A percentile compares a stretch with the other conserved stretches of the same genome.
Conservation (phyloP, 2,888 invertebrate species). For the Aspidiotus rigidus region DNA sequence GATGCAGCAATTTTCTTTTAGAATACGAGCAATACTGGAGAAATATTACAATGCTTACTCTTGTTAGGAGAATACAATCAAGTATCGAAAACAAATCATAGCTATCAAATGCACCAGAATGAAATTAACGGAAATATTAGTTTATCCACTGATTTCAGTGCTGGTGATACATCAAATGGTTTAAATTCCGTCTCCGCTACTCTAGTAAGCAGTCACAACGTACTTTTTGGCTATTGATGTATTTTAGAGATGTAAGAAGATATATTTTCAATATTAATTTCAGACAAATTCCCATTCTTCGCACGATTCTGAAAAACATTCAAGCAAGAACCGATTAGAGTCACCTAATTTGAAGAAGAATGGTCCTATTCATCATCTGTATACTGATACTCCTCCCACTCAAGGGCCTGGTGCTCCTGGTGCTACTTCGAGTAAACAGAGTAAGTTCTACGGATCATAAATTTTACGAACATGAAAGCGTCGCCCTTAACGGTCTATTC, state of each 20-base stretch:
- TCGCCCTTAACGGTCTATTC: too few relatives aligned
- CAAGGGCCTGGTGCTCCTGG: not conserved
- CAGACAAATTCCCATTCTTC: not conserved
- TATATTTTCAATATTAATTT: not conserved
- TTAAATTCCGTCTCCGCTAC: conserved; percentile 10
- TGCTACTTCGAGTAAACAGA: conserved; percentile 19
- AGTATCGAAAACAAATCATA: not conserved
- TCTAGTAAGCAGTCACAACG: too few relatives aligned
- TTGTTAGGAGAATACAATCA: not conserved
- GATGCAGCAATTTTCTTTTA: not conserved
- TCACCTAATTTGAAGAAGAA: conserved; percentile 14
- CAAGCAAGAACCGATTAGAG: not conserved
- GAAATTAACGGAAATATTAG: conserved; percentile 20
- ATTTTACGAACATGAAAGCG: too few relatives aligned
- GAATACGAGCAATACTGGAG: not conserved
- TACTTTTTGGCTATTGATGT: too few relatives aligned
- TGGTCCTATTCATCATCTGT: conserved; percentile 12
- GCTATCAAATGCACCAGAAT: not conserved
- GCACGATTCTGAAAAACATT: not conserved
- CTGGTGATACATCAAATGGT: conserved; percentile 12
- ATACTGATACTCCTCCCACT: conserved; percentile 16
- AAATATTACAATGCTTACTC: conserved; percentile 7
- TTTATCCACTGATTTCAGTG: not conserved
- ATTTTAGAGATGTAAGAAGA: not conserved
- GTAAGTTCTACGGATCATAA: too few relatives aligned